Evolutionary conservation across 2,113 vertebrate genomes (phyloP).

Genomic region (Cyanoramphus novaezelandiae): DNA sequence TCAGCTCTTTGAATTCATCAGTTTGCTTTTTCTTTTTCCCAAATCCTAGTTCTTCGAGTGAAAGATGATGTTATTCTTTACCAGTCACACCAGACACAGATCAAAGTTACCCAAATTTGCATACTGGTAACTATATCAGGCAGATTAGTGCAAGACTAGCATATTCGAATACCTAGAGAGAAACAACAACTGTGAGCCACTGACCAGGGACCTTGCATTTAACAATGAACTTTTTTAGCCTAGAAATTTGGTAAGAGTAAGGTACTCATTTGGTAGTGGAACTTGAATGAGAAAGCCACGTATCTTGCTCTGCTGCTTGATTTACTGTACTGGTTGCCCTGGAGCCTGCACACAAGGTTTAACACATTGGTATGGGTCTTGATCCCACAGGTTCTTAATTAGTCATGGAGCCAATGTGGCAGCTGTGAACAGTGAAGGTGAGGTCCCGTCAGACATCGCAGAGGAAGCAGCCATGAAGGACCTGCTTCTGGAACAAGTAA

Average conservation of each 20-base stretch:
- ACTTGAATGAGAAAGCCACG: not conserved
- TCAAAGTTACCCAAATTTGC: not conserved
- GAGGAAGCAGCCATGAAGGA: slow-evolving; percentile 91
- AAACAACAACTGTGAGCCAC: not conserved
- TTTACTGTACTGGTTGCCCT: not conserved
- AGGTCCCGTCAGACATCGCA: slow-evolving; percentile 90
- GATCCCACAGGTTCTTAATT: slow-evolving; percentile 82
- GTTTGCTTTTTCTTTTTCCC: not conserved
- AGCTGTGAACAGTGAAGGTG: slow-evolving; percentile 91
- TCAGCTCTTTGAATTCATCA: not conserved
- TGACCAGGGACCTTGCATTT: not conserved
- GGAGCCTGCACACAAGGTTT: not conserved
- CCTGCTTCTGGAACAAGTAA: slow-evolving; percentile 85
- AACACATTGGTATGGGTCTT: not conserved
- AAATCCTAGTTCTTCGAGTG: not conserved
- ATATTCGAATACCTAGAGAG: not conserved
- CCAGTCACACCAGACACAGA: not conserved
- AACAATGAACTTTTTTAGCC: not conserved
- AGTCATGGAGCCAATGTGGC: slow-evolving; percentile 83
- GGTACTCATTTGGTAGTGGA: not conserved
- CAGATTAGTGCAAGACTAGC: not conserved
- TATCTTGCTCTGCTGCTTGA: not conserved
- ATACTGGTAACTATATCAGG: not conserved
- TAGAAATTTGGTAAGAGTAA: not conserved
- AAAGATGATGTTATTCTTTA: not conserved